Evolutionary conservation across 1,140 invertebrate genomes (phyloP), one percentile per base, ranked within the genome.

Genomic region (Listronotus bonariensis): DNA sequence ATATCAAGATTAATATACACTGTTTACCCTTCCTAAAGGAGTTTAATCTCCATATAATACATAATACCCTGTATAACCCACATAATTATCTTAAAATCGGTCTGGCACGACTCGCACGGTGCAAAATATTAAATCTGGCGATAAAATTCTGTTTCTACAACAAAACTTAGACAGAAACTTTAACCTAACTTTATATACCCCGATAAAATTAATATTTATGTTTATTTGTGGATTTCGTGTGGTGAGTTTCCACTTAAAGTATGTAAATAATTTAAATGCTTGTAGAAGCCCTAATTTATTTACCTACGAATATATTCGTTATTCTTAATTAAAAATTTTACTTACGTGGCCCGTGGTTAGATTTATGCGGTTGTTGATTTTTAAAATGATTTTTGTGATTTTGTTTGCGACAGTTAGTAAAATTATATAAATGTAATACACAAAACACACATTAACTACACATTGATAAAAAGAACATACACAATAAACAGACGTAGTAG

Each of bases 161-260:
- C 53, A 57, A 57, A 65, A 59, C 49, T 65, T 40, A 56, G 41
- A 42, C 54, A 45, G 40, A 53, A 65, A 65, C 46, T 62, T 62
- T 42, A 62, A 60, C 42, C 11, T 17, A 41, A 40, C 11, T 45
- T 36, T 60, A 26, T 65, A 57, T 59, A 17, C 15, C 56, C 15
- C 54, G 32, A 65, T 59, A 59, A 65, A 52, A 65, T 65, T 65
- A 65, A 59, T 65, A 65, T 65, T 59, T 59, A 65, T 65, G 63
- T 65, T 65, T 59, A 65, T 65, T 65, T 59, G 48, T 53, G 48
- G 48, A 65, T 65, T 65, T 65, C 54, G 63, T 65, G 63, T 65
- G 56, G 32, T 43, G 38, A 59, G 17, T 15, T 54, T 36, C 32
- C 32, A n/a, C 36, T 58, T 52, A 59, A 65, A 45, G 38, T 59